Conservation (phyloP, 1,140 invertebrate genomes). For the Bursaphelenchus mucronatus region DNA sequence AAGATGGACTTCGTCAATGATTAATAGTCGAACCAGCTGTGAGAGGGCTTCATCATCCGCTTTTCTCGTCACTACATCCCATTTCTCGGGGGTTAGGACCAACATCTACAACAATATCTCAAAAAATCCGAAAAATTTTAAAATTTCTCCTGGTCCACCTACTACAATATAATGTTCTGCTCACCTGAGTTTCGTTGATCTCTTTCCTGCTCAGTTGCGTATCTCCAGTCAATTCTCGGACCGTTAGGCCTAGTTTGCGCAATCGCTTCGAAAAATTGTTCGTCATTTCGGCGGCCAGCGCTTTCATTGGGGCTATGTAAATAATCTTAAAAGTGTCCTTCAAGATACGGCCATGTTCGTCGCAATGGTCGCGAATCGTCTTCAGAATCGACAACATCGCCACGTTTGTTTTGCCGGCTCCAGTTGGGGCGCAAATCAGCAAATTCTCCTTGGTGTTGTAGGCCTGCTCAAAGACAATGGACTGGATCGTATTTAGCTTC, state of each 20-base stretch:
- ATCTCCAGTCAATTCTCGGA: slow-evolving; percentile 91
- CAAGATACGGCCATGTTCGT: slow-evolving; percentile 68
- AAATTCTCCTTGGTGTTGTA: slow-evolving; percentile 95
- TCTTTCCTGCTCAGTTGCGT: slow-evolving; percentile 93
- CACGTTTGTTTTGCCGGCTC: slow-evolving; percentile 96
- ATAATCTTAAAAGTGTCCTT: slow-evolving; percentile 94
- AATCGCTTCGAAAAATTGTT: slow-evolving; percentile 81
- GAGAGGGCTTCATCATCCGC: slow-evolving; percentile 72
- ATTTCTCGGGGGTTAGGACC: slow-evolving; percentile 97
- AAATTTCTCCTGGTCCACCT: slow-evolving; percentile 16
- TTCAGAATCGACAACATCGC: slow-evolving; percentile 86
- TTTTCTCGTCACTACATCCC: slow-evolving; percentile 98
- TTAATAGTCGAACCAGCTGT: slow-evolving; percentile 84
- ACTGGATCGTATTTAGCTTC: slow-evolving; percentile 86
- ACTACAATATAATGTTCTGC: slow-evolving; percentile 10
- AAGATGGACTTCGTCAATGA: slow-evolving; percentile 97
- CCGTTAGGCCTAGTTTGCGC: slow-evolving; percentile 72
- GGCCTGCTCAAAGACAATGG: slow-evolving; percentile 86
- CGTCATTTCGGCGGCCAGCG: slow-evolving; percentile 95
- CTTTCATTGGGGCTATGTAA: slow-evolving; percentile 99
- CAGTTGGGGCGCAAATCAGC: slow-evolving; percentile 88
- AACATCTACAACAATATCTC: slow-evolving; percentile 70
- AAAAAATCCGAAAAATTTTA: slow-evolving; percentile 25
- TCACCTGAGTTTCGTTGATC: slow-evolving; percentile 81
- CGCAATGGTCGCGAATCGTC: slow-evolving; percentile 75